Conservation (phyloP, 2,888 invertebrate species). For the Cetonia aurata region DNA sequence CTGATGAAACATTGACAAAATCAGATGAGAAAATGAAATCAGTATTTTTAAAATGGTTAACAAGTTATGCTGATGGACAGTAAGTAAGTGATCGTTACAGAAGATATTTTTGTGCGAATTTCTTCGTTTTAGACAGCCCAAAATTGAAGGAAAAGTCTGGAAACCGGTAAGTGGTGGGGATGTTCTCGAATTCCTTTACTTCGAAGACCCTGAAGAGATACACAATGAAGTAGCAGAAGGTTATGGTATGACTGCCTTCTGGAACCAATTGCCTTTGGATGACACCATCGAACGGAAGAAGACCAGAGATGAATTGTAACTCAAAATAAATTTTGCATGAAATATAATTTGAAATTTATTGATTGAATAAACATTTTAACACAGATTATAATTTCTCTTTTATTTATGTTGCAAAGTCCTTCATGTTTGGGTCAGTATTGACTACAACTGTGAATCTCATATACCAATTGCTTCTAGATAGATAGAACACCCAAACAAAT, state of each 20-base stretch:
- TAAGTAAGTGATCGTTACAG: not conserved
- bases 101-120: not conserved
- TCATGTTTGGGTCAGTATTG: no score
- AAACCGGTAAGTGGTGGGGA: slow-evolving; percentile 21
- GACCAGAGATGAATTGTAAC: slow-evolving; percentile 42
- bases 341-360: no score
- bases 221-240: slow-evolving; percentile 23
- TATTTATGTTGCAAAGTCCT: no score
- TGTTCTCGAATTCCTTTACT: slow-evolving; percentile 25
- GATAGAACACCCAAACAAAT: no score
- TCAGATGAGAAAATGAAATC: slow-evolving; percentile 42
- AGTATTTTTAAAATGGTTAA: slow-evolving; percentile 33
- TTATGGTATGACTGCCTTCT: slow-evolving; percentile 30
- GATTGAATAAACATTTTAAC: no score
- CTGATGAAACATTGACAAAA: slow-evolving; percentile 32
- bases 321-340: no score
- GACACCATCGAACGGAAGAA: slow-evolving; percentile 9
- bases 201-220: slow-evolving; percentile 23
- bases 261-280: slow-evolving; percentile 32
- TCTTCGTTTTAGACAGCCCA: slow-evolving; percentile 28
- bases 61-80: slow-evolving; percentile 33
- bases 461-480: no score
- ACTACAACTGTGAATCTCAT: no score
- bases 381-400: no score
- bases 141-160: slow-evolving; percentile 28